Evolutionary conservation across 2,797 vertebrate genomes (phyloP), one percentile per base, ranked within the genome.

Genomic region (Phyllotis vaccarum): DNA sequence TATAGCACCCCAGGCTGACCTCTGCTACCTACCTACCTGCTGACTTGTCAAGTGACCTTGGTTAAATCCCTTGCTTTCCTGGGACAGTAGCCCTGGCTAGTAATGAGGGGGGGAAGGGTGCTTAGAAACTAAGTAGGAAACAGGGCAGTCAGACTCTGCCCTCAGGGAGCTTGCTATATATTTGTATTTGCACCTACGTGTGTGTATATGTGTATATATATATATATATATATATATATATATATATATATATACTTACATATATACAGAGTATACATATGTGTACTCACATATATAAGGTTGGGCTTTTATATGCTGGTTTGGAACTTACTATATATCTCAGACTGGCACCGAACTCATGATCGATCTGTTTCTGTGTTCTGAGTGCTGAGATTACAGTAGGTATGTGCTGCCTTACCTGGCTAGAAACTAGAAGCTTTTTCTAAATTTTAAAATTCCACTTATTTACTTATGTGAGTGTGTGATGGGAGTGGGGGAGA

Each of bases 41-140:
- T 56, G 34, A 13, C 37, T 92, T 90, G 76, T 78, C 56, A 13
- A 21, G 22, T 94, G 70, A 91, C 86, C 64, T 91, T 94, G 79
- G 60, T n/a, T 68, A 24, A 90, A 92, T 60, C 52, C 37, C 62
- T 95, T 92, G 17, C 56, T 66, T 80, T 83, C 56, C 54, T 12
- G 5, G 70, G 49, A 89, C 43, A 29, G 46, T 78, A 79, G 75
- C 75, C 82, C 66, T 60, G 81, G 68, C 13, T 91, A 76, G 72
- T 66, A 34, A 16, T 1, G 29, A 52, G 54, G 9, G 29, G 7
- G 12, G 24, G 6, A 27, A 49, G 68, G 43, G 19, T 43, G 19
- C 72, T 90, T 68, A 56, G 89, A 34, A 21, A 62, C 56, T 64
- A 37, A 37, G 34, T 70, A 27, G 60, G 56, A 64, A 94, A 56